Evolutionary conservation across 1,140 invertebrate species (phyloP).

Genomic region (Trachelipus rathkii): DNA sequence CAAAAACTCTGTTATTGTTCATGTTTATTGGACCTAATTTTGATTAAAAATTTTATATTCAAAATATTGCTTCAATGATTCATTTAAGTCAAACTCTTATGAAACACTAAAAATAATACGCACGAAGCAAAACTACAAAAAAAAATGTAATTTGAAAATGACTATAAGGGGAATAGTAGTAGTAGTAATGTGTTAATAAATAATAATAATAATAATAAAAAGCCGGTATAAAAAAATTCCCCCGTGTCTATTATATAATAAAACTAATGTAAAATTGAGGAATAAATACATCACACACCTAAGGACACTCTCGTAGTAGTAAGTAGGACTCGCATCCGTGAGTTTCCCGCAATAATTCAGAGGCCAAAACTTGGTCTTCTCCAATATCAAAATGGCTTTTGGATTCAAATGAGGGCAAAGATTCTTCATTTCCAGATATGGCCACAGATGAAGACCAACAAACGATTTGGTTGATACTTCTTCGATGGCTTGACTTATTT

Average conservation of each 20-base stretch:
- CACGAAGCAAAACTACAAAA: no score
- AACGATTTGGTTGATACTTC: no score
- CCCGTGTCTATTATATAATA: not conserved
- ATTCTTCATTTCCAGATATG: no score
- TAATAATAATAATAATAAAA: not conserved
- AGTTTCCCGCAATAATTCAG: not conserved
- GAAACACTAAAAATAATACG: not conserved
- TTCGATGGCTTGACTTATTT: no score
- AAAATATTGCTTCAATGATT: not conserved
- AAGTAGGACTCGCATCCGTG: slow-evolving; percentile 1
- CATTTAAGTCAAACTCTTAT: not conserved
- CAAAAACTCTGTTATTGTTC: not conserved
- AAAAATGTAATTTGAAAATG: no score
- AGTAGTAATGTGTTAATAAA: not conserved
- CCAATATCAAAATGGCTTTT: not conserved
- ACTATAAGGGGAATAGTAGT: no score
- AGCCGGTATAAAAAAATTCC: not conserved
- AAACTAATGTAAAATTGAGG: not conserved
- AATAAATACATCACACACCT: not conserved
- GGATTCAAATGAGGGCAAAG: not conserved
- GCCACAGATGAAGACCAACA: no score
- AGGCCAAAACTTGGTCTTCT: not conserved
- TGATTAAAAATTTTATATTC: not conserved
- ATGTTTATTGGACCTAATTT: not conserved
- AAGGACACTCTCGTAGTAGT: not conserved